Base-by-base conservation (phyloP, 2,113 vertebrate species). In the Dasyornis broadbenti region DNA sequence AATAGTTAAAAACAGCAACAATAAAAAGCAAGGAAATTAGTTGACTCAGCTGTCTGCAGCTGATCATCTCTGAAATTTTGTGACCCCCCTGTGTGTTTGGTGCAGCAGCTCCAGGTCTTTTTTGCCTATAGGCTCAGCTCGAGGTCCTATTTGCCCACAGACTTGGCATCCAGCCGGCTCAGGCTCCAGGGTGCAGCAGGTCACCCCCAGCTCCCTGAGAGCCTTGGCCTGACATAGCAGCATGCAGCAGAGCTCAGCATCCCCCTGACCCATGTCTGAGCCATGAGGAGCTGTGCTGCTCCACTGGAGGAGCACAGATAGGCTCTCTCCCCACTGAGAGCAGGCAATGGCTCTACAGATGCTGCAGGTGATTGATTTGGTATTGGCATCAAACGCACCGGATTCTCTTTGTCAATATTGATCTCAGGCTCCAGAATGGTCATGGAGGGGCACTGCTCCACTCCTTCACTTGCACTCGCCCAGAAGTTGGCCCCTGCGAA, bases 391-490 rank as follows among this genome's bases (percentile, higher is more conserved):
- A 24, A 35, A 93, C 97, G 71, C 97, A 99, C 99, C 91, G 98
- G 97, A 89, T 98, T 98, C 89, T 98, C 98, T 13, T 97, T 98
- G 37, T 95, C 97, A 11, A 98, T 96, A 52, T 98, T 98, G 60
- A 99, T 99, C 97, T 99, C 98, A 0, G 98, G 95, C 2, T 99
- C 99, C n/a, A 99, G 96, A 64, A 99, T 97, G 24, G 97, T 98
- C 98, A 99, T 99, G 82, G 98, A 96, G 1, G 99, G 99, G 94
- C 99, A 99, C 95, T 98, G 98, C 78, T 98, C 75, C 4, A 98
- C 97, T 39, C 99, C 99, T 22, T 98, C 98, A 0, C 97, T 97
- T 50, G 98, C 97, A 4, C 98, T 98, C 27, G 98, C 99, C 99
- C 99, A 99, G 78, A 98, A 99, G 27, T 97, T 98, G 3, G 95